Conservation (phyloP, 2,113 vertebrate species). For the Charadrius vociferus region DNA sequence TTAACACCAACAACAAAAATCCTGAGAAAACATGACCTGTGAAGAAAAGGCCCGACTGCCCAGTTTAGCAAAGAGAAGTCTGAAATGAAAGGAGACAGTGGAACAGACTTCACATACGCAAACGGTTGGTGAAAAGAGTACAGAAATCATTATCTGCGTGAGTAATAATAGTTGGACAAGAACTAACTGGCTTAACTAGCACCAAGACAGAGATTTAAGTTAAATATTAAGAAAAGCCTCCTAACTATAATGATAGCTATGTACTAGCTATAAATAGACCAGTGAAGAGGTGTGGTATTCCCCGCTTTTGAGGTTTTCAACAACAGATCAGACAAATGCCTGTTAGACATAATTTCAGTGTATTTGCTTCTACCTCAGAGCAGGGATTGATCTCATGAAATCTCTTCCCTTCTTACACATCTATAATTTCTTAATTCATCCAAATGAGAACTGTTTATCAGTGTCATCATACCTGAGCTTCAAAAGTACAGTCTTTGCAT, state of each 20-base stretch:
- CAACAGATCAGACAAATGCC: not conserved
- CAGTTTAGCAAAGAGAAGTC: not conserved
- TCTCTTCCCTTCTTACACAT: not conserved
- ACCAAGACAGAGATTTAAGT: not conserved
- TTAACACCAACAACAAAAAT: not conserved
- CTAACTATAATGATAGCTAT: not conserved
- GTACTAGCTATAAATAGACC: slow-evolving; percentile 6
- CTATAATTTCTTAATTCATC: not conserved
- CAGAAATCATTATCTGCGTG: not conserved
- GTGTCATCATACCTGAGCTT: not conserved
- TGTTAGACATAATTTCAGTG: not conserved
- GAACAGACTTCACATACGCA: not conserved
- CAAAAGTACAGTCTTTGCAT: not conserved
- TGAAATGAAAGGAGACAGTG: not conserved
- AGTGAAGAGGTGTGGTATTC: slow-evolving; percentile 22
- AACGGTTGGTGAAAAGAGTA: not conserved
- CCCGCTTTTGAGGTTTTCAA: not conserved
- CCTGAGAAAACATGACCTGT: not conserved
- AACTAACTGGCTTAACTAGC: not conserved
- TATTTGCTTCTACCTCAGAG: not conserved
- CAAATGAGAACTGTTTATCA: not conserved
- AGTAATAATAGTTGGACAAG: not conserved
- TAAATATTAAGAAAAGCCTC: slow-evolving; percentile 39
- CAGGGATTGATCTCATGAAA: not conserved
- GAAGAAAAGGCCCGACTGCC: not conserved